Evolutionary conservation across 2,888 invertebrate species (phyloP), one percentile per base, ranked within the genome.

Genomic region (Philhelius pedissequus): DNA sequence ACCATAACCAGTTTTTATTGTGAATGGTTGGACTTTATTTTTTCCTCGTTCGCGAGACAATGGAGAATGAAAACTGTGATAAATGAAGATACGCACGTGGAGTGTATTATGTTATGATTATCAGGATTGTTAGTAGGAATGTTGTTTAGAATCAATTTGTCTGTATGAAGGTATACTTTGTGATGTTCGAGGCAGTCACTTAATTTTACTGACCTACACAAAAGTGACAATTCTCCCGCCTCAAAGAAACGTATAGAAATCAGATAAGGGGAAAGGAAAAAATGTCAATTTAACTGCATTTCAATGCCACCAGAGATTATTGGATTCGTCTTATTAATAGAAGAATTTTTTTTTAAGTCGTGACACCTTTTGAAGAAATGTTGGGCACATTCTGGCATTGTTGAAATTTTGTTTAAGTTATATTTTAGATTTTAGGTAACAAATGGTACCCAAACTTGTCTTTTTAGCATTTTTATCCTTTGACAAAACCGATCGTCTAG

Each of bases 81-180:
- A 35, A 35, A 56, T 56, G 56, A 56, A 56, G 56, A 56, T 56
- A 20, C 35, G 56, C 32, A 56, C 56, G 56, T 56, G 56, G 56
- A 35, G 13, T 56, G 56, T 18, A 56, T 30, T 32, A 18, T 25
- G 25, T 22, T 6, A 48, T 15, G 52, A 22, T 35, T 56, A 48
- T 22, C 6, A 48, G 30, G 52, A 22, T 35, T 56, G 32, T 38
- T 20, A 5, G 15, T 56, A 11, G 35, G 20, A 56, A 56, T 56
- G 56, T 56, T 56, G 32, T 13, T 35, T 20, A 20, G 20, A 56
- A 56, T 56, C 56, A 56, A 35, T 56, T 56, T 56, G 56, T 56
- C 56, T 18, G 32, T 20, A 32, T 32, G 35, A 20, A 56, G 6
- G n/a, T n/a, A 15, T 11, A 22, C 13, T 7, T 25, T 48, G 22